phyloP scores from a whole-genome alignment of 1,140 invertebrate genomes.

The Drosophila arawakana region DNA sequence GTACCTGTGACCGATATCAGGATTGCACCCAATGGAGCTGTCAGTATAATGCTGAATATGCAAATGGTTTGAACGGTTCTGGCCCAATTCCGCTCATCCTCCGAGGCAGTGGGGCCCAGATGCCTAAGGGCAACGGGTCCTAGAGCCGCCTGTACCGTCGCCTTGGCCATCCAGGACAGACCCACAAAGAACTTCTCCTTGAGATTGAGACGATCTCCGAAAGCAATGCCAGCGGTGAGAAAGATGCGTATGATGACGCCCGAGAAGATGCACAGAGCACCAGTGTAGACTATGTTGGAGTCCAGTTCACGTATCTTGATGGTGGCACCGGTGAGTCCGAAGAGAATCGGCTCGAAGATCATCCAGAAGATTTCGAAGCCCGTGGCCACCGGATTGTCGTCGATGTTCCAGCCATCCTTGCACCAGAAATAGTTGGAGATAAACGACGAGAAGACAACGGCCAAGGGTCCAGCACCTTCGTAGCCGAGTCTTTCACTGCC shows the following conservation, averaged over 20 bases:
- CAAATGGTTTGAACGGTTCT: slow-evolving; percentile 89
- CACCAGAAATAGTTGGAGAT: slow-evolving; percentile 92
- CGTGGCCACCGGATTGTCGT: slow-evolving; percentile 93
- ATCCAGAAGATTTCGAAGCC: slow-evolving; percentile 97
- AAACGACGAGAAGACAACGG: slow-evolving; percentile 92
- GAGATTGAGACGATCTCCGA: slow-evolving; percentile 91
- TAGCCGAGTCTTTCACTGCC: slow-evolving; percentile 92
- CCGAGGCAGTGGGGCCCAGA: slow-evolving; percentile 83
- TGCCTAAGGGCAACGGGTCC: slow-evolving; percentile 91
- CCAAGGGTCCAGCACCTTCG: slow-evolving; percentile 93
- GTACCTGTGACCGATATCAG: slow-evolving; percentile 93
- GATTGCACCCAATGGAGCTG: slow-evolving; percentile 95
- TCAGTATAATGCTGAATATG: slow-evolving; percentile 95
- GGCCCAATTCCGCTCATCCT: slow-evolving; percentile 85
- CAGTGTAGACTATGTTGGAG: slow-evolving; percentile 87
- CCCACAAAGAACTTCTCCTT: slow-evolving; percentile 95
- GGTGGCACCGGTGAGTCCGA: slow-evolving; percentile 95
- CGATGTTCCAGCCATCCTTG: slow-evolving; percentile 92
- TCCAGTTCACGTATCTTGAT: slow-evolving; percentile 90
- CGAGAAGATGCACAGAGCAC: slow-evolving; percentile 86
- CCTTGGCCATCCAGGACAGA: slow-evolving; percentile 97
- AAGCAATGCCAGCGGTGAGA: slow-evolving; percentile 87
- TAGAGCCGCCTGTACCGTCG: slow-evolving; percentile 94
- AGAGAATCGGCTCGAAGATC: slow-evolving; percentile 96
- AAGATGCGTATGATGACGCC: slow-evolving; percentile 88